Evolutionary conservation across 2,888 invertebrate genomes (phyloP).

Genomic region (Chloromyia formosa): DNA sequence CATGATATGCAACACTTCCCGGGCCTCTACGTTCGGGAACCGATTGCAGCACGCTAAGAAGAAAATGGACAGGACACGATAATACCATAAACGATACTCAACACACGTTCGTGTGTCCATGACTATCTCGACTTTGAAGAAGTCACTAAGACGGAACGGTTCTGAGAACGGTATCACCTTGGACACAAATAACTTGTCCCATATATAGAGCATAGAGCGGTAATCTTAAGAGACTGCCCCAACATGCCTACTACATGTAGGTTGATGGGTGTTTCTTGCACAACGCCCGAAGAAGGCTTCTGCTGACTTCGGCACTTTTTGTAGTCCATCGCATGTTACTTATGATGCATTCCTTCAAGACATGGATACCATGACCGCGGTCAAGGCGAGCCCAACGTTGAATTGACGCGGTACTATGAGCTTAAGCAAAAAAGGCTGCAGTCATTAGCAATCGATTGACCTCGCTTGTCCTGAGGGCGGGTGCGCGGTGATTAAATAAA

Average conservation of each 20-base stretch:
- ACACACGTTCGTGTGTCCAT: too few species aligned
- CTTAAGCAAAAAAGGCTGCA: too few species aligned
- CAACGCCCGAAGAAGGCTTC: not conserved
- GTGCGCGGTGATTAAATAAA: too few species aligned
- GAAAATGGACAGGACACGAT: not conserved
- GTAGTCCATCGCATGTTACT: not conserved
- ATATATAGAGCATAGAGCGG: slow-evolving; percentile 20
- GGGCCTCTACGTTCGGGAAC: too few species aligned
- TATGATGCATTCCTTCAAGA: not conserved
- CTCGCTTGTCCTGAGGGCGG: too few species aligned
- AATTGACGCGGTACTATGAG: too few species aligned
- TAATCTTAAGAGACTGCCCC: slow-evolving; percentile 2
- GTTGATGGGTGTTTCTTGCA: slow-evolving; percentile 7
- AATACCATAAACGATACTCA: slow-evolving; percentile 8
- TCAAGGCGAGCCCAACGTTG: not conserved
- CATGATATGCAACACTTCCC: not conserved
- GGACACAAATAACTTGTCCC: slow-evolving; percentile 29
- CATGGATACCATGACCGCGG: not conserved
- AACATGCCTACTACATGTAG: not conserved
- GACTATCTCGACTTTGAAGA: slow-evolving; percentile 15
- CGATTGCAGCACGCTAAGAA: too few species aligned
- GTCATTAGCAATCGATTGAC: too few species aligned
- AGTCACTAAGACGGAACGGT: slow-evolving; percentile 39
- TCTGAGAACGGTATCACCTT: slow-evolving; percentile 45
- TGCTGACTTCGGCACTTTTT: not conserved